Evolutionary conservation across 2,113 vertebrate species (phyloP).

Genomic region (Spea bombifrons): DNA sequence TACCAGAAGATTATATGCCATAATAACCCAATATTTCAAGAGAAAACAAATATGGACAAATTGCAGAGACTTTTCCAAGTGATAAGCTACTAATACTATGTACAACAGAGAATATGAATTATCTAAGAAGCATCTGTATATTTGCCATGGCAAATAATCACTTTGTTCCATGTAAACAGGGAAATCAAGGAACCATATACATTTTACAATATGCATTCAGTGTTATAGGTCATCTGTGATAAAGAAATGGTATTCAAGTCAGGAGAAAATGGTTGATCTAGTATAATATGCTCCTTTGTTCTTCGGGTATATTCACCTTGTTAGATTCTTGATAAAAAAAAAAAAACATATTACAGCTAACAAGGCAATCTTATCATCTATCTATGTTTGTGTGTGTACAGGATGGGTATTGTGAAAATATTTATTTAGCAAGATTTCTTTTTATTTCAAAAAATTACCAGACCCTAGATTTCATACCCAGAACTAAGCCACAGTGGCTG

Average conservation of each 20-base stretch:
- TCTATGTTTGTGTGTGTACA: too few relatives aligned
- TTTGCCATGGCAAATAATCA: too few relatives aligned
- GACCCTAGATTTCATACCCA: too few relatives aligned
- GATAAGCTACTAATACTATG: neutral
- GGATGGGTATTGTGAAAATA: too few relatives aligned
- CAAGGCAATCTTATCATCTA: too few relatives aligned
- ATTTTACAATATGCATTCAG: conserved; percentile 33
- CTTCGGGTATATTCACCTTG: conserved; percentile 29
- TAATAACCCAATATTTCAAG: conserved; percentile 23
- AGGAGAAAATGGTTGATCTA: conserved; percentile 20
- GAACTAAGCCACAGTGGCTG: too few relatives aligned
- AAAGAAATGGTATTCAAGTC: conserved; percentile 29
- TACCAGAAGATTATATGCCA: neutral
- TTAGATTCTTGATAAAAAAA: conserved; percentile 2
- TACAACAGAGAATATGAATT: too few relatives aligned
- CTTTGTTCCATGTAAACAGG: neutral
- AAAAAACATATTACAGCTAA: neutral
- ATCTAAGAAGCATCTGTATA: too few relatives aligned
- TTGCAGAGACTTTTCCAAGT: neutral
- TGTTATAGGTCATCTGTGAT: conserved; percentile 34
- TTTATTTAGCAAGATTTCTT: too few relatives aligned
- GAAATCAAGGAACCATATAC: conserved; percentile 18
- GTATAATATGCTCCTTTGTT: conserved; percentile 15
- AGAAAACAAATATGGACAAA: neutral
- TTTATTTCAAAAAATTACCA: too few relatives aligned